These are phyloP conservation scores for Uromys caudimaculatus DNA, from an alignment of 2,797 vertebrate genomes.

Conservation along the genomic window DNA sequence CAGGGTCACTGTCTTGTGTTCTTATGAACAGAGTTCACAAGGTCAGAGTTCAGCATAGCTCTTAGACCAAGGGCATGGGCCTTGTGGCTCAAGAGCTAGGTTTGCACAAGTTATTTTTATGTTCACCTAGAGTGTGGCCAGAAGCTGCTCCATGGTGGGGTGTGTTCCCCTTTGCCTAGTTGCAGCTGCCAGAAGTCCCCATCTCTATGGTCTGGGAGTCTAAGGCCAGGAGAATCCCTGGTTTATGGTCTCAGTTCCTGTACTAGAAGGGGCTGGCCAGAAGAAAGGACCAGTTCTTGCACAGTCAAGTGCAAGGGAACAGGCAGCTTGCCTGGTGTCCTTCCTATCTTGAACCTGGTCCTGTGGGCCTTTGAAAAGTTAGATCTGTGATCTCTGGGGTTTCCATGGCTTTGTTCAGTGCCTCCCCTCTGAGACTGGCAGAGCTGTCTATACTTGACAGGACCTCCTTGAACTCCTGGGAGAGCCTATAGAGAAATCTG, in stretches of 20 bases:
- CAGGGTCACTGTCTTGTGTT: neutral
- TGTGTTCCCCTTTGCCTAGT: neutral
- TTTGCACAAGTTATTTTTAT: slow-evolving; percentile 52
- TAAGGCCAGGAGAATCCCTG: neutral
- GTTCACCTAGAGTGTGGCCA: neutral
- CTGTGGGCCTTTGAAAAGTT: slow-evolving; percentile 54
- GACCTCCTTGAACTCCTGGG: neutral
- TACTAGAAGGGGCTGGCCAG: neutral
- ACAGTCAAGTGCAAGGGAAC: neutral
- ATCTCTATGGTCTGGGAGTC: neutral
- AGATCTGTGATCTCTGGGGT: slow-evolving; percentile 46
- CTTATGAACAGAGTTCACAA: neutral
- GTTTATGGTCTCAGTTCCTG: neutral
- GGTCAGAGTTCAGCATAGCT: slow-evolving; percentile 27
- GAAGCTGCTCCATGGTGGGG: neutral
- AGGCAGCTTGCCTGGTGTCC: neutral
- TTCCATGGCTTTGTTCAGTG: slow-evolving; percentile 32
- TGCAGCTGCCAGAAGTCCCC: neutral
- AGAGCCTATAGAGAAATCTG: slow-evolving; percentile 50
- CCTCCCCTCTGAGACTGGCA: slow-evolving; percentile 36
- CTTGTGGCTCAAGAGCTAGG: neutral
- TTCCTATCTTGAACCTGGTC: slow-evolving; percentile 47
- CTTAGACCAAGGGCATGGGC: neutral
- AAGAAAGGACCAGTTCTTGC: neutral
- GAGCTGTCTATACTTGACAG: slow-evolving; percentile 23